phyloP scores from a whole-genome alignment of 2,113 vertebrate genomes.

The Phalacrocorax carbo region DNA sequence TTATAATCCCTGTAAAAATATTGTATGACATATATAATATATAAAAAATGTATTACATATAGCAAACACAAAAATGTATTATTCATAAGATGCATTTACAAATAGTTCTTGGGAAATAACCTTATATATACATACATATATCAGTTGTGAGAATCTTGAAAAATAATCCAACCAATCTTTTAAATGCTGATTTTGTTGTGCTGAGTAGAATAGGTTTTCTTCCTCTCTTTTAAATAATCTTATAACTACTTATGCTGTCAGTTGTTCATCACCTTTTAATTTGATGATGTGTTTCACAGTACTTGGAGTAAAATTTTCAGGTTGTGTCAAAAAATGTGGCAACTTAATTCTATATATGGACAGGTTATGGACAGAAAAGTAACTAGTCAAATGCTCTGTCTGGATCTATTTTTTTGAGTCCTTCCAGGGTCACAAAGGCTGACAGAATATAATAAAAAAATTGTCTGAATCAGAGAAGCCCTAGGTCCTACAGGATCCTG shows the following conservation, averaged over 20 bases:
- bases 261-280: background rate
- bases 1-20: background rate
- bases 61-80: background rate
- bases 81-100: background rate
- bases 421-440: background rate
- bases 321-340: background rate
- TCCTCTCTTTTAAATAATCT: background rate
- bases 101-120: background rate
- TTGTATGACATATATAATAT: background rate
- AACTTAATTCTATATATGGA: background rate
- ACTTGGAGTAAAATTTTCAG: background rate
- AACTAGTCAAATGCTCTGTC: background rate
- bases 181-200: background rate
- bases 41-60: background rate
- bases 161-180: background rate
- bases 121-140: background rate
- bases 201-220: background rate
- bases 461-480: background rate
- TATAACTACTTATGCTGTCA: background rate
- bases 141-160: background rate
- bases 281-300: background rate
- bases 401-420: background rate
- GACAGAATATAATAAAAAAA: background rate
- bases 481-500: background rate
- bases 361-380: background rate